Percentiles rank a stretch among this genome's conserved stretches.
Conservation (phyloP, 2,113 vertebrate species). For the Marmota monax region DNA sequence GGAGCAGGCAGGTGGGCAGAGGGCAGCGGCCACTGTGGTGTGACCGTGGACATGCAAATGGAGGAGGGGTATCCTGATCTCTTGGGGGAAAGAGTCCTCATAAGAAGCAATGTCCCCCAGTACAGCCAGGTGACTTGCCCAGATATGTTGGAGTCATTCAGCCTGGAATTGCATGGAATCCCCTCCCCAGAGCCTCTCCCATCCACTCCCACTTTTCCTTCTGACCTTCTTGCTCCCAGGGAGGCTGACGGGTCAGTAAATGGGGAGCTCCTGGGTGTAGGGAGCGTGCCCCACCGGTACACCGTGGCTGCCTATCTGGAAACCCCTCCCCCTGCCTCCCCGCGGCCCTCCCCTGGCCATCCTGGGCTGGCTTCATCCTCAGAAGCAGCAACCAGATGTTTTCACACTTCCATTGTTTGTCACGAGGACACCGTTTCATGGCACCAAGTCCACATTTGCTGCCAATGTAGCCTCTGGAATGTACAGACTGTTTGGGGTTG, state of each 20-base stretch:
- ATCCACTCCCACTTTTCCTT: not conserved
- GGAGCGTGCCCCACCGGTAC: not conserved
- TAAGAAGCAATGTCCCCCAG: not conserved
- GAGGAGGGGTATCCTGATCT: not conserved
- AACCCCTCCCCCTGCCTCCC: not conserved
- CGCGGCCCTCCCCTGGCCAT: not conserved
- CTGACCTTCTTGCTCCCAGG: not conserved
- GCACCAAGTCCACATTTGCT: not conserved
- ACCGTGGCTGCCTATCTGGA: not conserved
- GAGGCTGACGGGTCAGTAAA: not conserved
- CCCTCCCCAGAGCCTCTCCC: not conserved
- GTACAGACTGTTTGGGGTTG: conserved; percentile 55
- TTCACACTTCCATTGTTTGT: not conserved
- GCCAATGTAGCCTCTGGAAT: conserved; percentile 47
- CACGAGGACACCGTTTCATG: not conserved
- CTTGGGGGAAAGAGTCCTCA: not conserved
- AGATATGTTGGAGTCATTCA: not conserved
- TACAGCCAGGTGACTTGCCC: not conserved
- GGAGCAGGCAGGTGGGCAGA: not conserved
- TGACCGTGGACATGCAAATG: not conserved
- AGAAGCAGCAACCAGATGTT: not conserved
- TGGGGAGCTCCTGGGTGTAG: not conserved
- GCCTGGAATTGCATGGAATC: not conserved
- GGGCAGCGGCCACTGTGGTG: fast-evolving
- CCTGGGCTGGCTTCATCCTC: not conserved